These are phyloP conservation scores for Elanus axillaris DNA, from an alignment of 2,113 vertebrate genomes.

Conservation along the genomic window DNA sequence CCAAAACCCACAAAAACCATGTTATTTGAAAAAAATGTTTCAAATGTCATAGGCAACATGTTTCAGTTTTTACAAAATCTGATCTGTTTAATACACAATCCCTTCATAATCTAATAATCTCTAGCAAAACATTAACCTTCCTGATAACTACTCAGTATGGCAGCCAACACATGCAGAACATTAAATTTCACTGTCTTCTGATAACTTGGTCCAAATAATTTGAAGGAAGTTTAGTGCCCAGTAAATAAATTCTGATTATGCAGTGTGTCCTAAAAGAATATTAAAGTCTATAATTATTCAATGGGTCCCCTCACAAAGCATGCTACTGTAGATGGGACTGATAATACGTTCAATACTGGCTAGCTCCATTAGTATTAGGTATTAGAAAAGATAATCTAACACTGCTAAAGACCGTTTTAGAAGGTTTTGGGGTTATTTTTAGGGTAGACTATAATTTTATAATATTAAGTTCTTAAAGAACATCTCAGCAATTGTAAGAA, in stretches of 20 bases:
- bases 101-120: not conserved
- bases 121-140: not conserved
- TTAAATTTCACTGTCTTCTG: not conserved
- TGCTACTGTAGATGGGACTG: not conserved
- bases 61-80: not conserved
- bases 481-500: not conserved
- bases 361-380: not conserved
- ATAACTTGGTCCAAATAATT: not conserved
- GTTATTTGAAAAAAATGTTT: not conserved
- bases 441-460: not conserved
- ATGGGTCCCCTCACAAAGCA: not conserved
- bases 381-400: not conserved
- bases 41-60: not conserved
- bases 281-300: not conserved
- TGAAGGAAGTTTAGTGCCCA: not conserved
- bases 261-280: not conserved
- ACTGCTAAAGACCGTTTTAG: not conserved
- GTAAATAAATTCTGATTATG: not conserved
- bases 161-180: not conserved
- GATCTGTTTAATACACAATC: not conserved
- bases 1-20: not conserved
- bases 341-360: not conserved
- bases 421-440: not conserved
- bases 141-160: not conserved
- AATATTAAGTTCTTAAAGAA: not conserved